Conservation (phyloP, 1,140 invertebrate species). For the Adelges cooleyi region DNA sequence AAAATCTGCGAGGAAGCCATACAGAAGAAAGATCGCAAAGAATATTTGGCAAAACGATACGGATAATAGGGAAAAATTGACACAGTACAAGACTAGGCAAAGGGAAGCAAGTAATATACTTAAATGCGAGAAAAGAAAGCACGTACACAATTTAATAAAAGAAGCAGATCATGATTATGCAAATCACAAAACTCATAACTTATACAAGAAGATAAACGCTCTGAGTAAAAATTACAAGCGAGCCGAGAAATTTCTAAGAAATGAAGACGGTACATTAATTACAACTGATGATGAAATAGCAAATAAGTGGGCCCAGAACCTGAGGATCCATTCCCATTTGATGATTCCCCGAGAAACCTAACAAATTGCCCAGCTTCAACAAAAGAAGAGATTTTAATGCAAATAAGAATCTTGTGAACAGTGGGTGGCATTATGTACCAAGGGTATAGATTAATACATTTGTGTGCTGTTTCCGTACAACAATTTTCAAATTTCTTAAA, state of each 20-base stretch:
- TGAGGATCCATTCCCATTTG: constrained; percentile 27
- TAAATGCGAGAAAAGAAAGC: constrained; percentile 22
- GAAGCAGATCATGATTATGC: constrained; percentile 3
- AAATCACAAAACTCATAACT: constrained; percentile 6
- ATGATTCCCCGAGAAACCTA: neutral
- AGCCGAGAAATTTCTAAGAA: neutral
- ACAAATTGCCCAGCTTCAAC: neutral
- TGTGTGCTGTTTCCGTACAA: neutral
- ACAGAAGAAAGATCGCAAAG: too few species aligned
- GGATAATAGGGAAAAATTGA: constrained; percentile 1
- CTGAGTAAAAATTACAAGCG: constrained; percentile 5
- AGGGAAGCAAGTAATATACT: constrained; percentile 1
- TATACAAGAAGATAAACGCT: constrained; percentile 13
- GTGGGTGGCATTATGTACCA: neutral
- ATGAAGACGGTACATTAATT: neutral
- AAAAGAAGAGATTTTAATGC: constrained; percentile 17
- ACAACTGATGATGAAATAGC: neutral
- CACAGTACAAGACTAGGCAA: neutral
- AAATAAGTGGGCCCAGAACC: constrained; percentile 27
- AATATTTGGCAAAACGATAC: too few species aligned
- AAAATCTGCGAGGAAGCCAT: too few species aligned
- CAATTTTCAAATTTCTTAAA: neutral
- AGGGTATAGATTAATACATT: neutral
- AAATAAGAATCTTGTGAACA: neutral
- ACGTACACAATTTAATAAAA: constrained; percentile 6